Percentiles rank a stretch among this genome's conserved stretches.
Conservation (phyloP, 2,797 vertebrate species). For the Sandelia bainsii region DNA sequence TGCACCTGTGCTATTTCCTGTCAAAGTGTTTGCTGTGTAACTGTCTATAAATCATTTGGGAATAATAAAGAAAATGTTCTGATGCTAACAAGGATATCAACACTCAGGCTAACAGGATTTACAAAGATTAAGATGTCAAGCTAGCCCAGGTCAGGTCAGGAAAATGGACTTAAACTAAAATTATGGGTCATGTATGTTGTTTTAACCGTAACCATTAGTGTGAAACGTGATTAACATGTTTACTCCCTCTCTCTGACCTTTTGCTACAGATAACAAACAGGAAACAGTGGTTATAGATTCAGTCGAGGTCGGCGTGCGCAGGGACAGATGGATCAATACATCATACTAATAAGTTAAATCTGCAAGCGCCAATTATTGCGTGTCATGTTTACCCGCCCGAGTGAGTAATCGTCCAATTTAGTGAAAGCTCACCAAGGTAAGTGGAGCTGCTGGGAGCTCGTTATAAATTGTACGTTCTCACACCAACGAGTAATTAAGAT, state of each 20-base stretch:
- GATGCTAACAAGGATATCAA: too few relatives aligned
- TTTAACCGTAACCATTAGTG: background rate
- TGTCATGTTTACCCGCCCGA: slow-evolving; percentile 79
- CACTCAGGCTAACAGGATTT: background rate
- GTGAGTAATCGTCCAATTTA: slow-evolving; percentile 85
- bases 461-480: slow-evolving; percentile 72
- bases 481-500: slow-evolving; percentile 79
- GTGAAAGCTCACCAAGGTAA: slow-evolving; percentile 75
- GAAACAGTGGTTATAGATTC: slow-evolving; percentile 60
- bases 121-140: background rate
- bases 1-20: slow-evolving; percentile 13
- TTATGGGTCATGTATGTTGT: too few relatives aligned
- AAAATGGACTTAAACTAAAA: too few relatives aligned
- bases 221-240: background rate
- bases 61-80: slow-evolving; percentile 3
- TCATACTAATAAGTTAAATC: slow-evolving; percentile 85
- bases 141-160: too few relatives aligned
- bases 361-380: slow-evolving; percentile 81
- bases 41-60: background rate
- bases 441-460: slow-evolving; percentile 66
- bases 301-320: slow-evolving; percentile 8
- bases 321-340: slow-evolving; percentile 70
- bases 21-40: too few relatives aligned
- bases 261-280: slow-evolving; percentile 58
- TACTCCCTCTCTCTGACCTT: slow-evolving; percentile 56